Evolutionary conservation across 2,113 vertebrate species (phyloP), one percentile per base, ranked within the genome.

Genomic region (Struthio camelus): DNA sequence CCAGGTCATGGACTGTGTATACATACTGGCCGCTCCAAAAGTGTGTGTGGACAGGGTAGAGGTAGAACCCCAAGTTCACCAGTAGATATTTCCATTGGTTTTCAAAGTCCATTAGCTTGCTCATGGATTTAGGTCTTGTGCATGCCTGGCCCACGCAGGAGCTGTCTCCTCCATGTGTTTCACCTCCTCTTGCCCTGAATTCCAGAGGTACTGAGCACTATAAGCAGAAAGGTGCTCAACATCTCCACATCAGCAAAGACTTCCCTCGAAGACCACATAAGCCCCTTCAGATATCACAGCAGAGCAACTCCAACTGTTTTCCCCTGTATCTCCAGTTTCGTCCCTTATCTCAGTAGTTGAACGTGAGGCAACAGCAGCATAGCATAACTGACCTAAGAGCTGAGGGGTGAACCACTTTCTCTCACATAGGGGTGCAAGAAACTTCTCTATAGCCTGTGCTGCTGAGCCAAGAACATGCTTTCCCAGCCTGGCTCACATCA

Each of bases 61-160:
- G 32, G 28, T 62, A 22, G 48, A 78, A 24, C 61, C 24, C 15
- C 3, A 22, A 27, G 24, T 50, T 75, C 27, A 40, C 51, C 20
- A 32, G 9, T 0, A 48, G 44, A 13, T 11, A 9, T 12, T 61
- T 53, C 10, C 61, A 59, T 20, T n/a, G 1, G 0, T 23, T 70
- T 76, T 30, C 67, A 46, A 23, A 25, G 4, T 11, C 59, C 14
- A 23, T 12, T 1, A 25, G n/a, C 20, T 58, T 40, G 72, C 66
- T 30, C 27, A 9, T 7, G 36, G 59, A 51, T 34, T 66, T 14
- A 51, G 25, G 10, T 48, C 66, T 2, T 5, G n/a, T 38, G 27
- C 30, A 23, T 42, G 53, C 38, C 23, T 1, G 30, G 67, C 46
- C 51, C 46, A 14, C 1, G 6, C 53, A 27, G 16, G 11, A 27